Evolutionary conservation across 2,888 invertebrate genomes (phyloP).

Genomic region (Hetaerina titia): DNA sequence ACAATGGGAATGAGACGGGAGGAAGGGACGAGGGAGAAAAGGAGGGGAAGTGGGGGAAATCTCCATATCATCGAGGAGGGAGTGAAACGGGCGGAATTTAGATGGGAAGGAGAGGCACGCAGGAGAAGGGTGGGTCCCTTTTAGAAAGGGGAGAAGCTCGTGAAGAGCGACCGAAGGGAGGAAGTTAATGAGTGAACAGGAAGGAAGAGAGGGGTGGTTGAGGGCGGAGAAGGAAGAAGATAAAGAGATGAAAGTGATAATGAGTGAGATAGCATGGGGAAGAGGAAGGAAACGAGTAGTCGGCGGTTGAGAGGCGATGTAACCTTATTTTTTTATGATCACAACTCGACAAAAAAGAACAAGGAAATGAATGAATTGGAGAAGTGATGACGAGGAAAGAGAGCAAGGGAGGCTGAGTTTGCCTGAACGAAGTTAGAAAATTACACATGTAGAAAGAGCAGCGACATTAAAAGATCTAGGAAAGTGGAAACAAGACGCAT

Average conservation of each 20-base stretch:
- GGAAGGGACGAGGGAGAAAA: background rate
- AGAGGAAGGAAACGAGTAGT: background rate
- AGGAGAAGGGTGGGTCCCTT: background rate
- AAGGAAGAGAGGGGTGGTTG: background rate
- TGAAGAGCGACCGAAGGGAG: background rate
- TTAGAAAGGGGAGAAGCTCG: background rate
- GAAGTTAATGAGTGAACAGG: constrained; percentile 16
- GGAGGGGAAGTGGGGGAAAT: background rate
- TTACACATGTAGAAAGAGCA: background rate
- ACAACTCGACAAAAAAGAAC: background rate
- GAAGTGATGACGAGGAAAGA: background rate
- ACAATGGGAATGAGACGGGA: background rate
- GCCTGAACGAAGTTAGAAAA: background rate
- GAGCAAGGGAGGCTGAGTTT: background rate
- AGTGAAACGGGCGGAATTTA: background rate
- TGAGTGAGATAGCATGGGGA: background rate
- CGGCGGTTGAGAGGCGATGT: background rate
- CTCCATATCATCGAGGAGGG: background rate
- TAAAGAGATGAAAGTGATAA: constrained; percentile 38
- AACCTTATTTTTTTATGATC: background rate
- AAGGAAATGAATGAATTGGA: background rate
- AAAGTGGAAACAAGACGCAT: background rate
- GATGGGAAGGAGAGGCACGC: background rate
- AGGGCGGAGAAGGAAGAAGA: background rate
- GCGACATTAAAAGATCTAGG: background rate